phyloP scores from a whole-genome alignment of 2,113 vertebrate species.

The Noturus placidus region DNA sequence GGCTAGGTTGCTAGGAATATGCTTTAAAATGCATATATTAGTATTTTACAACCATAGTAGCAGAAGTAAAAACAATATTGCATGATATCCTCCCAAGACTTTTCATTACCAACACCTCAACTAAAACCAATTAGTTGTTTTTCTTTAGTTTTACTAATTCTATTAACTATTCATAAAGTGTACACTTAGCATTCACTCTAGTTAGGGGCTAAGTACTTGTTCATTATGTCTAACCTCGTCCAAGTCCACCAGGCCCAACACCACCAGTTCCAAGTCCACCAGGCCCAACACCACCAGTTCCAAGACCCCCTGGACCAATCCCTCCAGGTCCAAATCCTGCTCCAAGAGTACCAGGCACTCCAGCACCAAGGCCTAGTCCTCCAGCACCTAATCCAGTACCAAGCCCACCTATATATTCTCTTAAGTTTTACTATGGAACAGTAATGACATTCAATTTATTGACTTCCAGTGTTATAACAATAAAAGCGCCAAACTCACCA shows the following conservation, averaged over 20 bases:
- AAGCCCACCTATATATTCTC: not conserved
- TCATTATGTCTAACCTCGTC: not conserved
- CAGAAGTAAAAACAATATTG: not conserved
- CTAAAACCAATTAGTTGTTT: not conserved
- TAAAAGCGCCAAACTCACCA: not conserved
- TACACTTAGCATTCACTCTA: not conserved
- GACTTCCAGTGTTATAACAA: not conserved
- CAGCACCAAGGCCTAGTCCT: not conserved
- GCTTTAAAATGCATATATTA: not conserved
- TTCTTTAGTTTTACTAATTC: not conserved
- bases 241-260: conserved; percentile 42
- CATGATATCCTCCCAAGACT: not conserved
- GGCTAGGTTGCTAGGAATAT: not conserved
- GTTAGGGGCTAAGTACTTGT: not conserved
- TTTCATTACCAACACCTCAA: not conserved
- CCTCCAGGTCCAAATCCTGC: conserved; percentile 21
- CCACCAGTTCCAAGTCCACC: conserved; percentile 44
- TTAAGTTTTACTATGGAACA: not conserved
- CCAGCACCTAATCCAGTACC: not conserved
- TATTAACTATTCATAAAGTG: not conserved
- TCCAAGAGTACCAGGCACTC: not conserved
- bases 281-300: conserved; percentile 7
- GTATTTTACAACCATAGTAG: not conserved
- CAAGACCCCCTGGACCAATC: conserved; percentile 28
- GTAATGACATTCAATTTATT: not conserved